Evolutionary conservation across 2,113 vertebrate genomes (phyloP), one percentile per base, ranked within the genome.

Genomic region (Alouatta palliata): DNA sequence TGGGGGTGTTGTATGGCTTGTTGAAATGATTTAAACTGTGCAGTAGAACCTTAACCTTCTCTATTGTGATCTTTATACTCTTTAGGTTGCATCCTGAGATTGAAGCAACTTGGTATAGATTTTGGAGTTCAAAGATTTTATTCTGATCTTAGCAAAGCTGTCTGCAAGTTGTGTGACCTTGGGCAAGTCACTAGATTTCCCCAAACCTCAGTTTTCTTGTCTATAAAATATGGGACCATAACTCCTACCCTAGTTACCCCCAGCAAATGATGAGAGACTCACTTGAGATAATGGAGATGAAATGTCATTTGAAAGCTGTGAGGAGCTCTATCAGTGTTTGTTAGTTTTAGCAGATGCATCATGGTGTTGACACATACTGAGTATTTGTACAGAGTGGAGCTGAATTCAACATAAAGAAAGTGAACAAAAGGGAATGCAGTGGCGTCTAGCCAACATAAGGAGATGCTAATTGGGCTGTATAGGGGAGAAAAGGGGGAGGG

Each of bases 331-430:
- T 96, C 97, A 96, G 0, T 58, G 92, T 92, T 94, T 90, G 75
- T 81, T 98, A 96, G 95, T 97, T 98, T 97, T 97, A 96, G 96
- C 76, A 90, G 90, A 86, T 14, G 27, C 64, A 90, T 94, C 77
- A 47, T 35, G 88, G 76, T 68, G 64, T 92, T 95, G 97, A 96
- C 61, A 94, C 49, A 37, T 76, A 87, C 71, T 30, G 87, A 90
- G 45, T 90, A n/a, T 90, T 71, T 81, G 81, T 88, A 47, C 27
- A 92, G 58, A 70, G 54, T 80, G 27, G 68, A 97, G 82, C 52
- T 91, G 93, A 66, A 94, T 77, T 89, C 88, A 96, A 82, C 81
- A 58, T 54, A 90, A 95, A 93, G 52, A 82, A 91, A 84, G 47
- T 8, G 56, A 94, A 94, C 84, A 71, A 85, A 97, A 85, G 90